Evolutionary conservation across 2,888 invertebrate species (phyloP).

Genomic region (Congeria kusceri): DNA sequence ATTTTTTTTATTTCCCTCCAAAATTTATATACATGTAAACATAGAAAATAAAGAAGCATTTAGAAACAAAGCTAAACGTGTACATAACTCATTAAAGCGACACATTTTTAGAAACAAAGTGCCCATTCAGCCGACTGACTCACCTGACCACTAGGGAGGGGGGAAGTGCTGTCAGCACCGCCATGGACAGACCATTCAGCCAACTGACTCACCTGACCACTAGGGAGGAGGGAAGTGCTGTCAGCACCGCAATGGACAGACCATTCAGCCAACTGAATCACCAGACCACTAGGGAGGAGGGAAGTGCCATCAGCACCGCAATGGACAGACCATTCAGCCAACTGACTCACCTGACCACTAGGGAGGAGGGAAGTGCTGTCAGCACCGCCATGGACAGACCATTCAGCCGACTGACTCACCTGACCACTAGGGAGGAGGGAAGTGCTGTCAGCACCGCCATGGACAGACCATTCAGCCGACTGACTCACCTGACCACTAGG

Average conservation of each 20-base stretch:
- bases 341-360: not conserved
- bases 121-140: no score
- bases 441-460: not conserved
- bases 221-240: not conserved
- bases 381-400: not conserved
- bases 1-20: no score
- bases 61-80: no score
- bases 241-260: not conserved
- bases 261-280: not conserved
- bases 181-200: not conserved
- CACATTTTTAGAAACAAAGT: no score
- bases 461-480: not conserved
- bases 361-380: not conserved
- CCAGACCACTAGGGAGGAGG: not conserved
- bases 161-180: not conserved
- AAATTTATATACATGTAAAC: no score
- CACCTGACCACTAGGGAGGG: not conserved
- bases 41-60: no score
- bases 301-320: not conserved
- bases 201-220: not conserved
- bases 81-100: no score
- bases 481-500: conserved; percentile 61
- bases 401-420: not conserved
- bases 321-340: not conserved
- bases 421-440: not conserved